Evolutionary conservation across 2,797 vertebrate genomes (phyloP).

Genomic region (Sebastes nivosus): DNA sequence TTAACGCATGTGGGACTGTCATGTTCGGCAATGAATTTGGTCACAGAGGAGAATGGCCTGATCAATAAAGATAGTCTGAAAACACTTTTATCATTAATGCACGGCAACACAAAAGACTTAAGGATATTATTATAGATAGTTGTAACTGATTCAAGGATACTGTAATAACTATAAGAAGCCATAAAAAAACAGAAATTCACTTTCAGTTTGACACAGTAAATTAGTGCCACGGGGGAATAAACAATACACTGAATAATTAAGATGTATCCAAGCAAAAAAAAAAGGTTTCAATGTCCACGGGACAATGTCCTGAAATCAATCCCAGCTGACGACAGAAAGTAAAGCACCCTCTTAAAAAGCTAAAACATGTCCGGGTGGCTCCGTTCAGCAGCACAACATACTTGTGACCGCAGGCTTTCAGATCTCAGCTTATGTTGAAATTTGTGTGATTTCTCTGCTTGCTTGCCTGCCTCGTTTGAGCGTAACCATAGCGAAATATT

Average conservation of each 20-base stretch:
- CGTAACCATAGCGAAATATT: constrained; percentile 61
- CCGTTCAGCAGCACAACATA: constrained; percentile 41
- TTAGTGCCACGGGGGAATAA: constrained; percentile 66
- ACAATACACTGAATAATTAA: constrained; percentile 75
- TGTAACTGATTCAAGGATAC: constrained; percentile 66
- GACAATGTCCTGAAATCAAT: constrained; percentile 74
- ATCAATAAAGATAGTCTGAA: constrained; percentile 80
- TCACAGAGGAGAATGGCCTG: constrained; percentile 78
- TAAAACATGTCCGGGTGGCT: constrained; percentile 67
- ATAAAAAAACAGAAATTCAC: constrained; percentile 42
- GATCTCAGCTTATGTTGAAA: constrained; percentile 63
- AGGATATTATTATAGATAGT: constrained; percentile 77
- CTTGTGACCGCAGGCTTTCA: constrained; percentile 63
- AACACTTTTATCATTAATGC: constrained; percentile 74
- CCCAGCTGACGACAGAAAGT: constrained; percentile 66
- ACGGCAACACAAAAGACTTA: constrained; percentile 69
- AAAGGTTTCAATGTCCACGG: constrained; percentile 71
- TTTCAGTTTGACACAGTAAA: constrained; percentile 68
- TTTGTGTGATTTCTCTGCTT: constrained; percentile 65
- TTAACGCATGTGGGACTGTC: constrained; percentile 74
- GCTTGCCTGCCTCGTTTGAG: constrained; percentile 66
- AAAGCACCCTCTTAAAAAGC: constrained; percentile 55
- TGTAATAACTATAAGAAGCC: constrained; percentile 62
- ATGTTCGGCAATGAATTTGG: constrained; percentile 72
- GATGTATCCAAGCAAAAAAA: constrained; percentile 55